A percentile compares a stretch with the other conserved stretches of the same genome.
Conservation (phyloP, 2,797 vertebrate species). For the Enteromius fasciolatus region DNA sequence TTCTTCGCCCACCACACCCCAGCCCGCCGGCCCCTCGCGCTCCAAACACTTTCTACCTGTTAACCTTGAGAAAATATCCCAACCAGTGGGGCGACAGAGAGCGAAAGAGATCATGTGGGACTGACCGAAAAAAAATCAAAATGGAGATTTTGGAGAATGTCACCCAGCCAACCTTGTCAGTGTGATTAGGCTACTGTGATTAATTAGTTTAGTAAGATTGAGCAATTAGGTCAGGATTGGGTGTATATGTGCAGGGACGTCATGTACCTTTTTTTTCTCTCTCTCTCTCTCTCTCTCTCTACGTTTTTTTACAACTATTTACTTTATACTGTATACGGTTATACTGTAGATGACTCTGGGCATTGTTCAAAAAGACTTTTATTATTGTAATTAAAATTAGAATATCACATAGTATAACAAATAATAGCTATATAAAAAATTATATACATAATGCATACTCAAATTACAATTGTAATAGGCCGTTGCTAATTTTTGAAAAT, state of each 20-base stretch:
- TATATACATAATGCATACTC: not conserved
- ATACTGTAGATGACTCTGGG: no score
- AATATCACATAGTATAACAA: not conserved
- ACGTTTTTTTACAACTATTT: no score
- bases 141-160: slow-evolving; percentile 82
- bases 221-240: slow-evolving; percentile 83
- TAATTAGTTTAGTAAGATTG: slow-evolving; percentile 90
- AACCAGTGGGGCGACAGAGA: slow-evolving; percentile 16
- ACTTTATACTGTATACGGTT: no score
- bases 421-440: not conserved
- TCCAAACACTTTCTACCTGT: slow-evolving; percentile 36
- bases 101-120: slow-evolving; percentile 41
- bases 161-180: slow-evolving; percentile 88
- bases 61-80: slow-evolving; percentile 48
- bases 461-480: not conserved
- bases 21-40: not conserved
- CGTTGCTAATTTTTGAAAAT: not conserved
- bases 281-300: no score
- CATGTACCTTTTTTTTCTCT: no score
- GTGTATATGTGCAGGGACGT: slow-evolving; percentile 47
- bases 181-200: slow-evolving; percentile 89
- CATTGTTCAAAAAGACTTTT: not conserved
- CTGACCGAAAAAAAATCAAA: slow-evolving; percentile 61
- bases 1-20: slow-evolving; percentile 55
- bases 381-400: not conserved